These are phyloP conservation scores for Cephus rjabovi DNA, from an alignment of 2,888 invertebrate genomes.

Conservation along the genomic window DNA sequence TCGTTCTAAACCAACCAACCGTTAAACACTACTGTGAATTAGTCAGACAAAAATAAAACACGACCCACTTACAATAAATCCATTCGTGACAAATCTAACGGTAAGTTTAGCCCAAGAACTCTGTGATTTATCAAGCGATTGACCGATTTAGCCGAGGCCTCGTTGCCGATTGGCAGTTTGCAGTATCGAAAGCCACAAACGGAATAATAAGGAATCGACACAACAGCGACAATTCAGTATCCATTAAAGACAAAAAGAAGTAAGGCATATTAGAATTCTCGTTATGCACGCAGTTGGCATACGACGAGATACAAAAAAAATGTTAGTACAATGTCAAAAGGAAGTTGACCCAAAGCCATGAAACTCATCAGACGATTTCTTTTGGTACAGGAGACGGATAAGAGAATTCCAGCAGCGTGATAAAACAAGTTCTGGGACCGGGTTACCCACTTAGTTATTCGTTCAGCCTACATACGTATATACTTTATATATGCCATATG, in stretches of 20 bases:
- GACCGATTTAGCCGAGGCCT: slow-evolving; percentile 33
- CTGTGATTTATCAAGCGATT: slow-evolving; percentile 37
- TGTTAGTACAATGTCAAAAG: background rate
- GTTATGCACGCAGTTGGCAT: background rate
- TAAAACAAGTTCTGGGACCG: slow-evolving; percentile 61
- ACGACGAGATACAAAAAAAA: background rate
- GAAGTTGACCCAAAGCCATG: background rate
- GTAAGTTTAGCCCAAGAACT: slow-evolving; percentile 7
- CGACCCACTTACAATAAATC: background rate
- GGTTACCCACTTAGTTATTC: slow-evolving; percentile 57
- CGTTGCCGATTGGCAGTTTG: background rate
- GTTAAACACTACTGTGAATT: background rate
- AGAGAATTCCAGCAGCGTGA: slow-evolving; percentile 27
- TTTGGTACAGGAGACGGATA: background rate
- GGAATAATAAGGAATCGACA: background rate
- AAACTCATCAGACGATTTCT: background rate
- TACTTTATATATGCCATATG: background rate
- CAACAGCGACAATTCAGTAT: background rate
- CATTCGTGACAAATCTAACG: slow-evolving; percentile 3
- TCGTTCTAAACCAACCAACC: background rate
- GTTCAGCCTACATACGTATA: slow-evolving; percentile 47
- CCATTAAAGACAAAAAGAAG: background rate
- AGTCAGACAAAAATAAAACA: background rate
- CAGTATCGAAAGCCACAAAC: background rate
- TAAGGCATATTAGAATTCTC: background rate